These are phyloP conservation scores for Peromyscus polionotus DNA, from an alignment of 2,113 vertebrate genomes.

Conservation along the genomic window DNA sequence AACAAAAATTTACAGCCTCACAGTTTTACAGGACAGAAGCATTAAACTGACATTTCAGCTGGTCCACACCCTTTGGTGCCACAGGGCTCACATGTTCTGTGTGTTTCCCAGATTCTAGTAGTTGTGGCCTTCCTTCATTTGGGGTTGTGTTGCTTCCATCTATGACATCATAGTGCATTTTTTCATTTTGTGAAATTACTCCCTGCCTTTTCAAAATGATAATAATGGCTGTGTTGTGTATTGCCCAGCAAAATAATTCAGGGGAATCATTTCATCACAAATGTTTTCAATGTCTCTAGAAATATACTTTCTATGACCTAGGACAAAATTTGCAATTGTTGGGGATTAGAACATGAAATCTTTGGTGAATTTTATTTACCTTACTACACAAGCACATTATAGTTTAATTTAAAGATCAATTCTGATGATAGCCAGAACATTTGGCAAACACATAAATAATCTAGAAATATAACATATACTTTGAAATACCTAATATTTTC, in stretches of 20 bases:
- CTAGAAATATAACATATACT: background rate
- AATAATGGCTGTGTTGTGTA: background rate
- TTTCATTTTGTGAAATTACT: background rate
- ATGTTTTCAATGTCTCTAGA: background rate
- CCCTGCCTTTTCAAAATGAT: background rate
- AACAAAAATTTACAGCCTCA: background rate
- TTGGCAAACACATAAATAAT: background rate
- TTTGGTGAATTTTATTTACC: background rate
- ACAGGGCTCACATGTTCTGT: background rate
- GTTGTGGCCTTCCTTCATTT: background rate
- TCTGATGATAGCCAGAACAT: background rate
- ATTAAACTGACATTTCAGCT: background rate
- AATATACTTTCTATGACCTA: background rate
- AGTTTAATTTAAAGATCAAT: background rate
- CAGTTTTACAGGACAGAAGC: background rate
- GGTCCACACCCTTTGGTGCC: background rate
- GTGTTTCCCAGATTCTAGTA: background rate
- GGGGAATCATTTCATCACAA: background rate
- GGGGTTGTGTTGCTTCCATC: background rate
- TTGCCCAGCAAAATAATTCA: background rate
- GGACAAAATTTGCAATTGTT: background rate
- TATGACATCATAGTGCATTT: background rate
- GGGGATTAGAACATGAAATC: background rate
- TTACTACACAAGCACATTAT: background rate
- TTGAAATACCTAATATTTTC: background rate